Conservation (phyloP, 2,888 invertebrate genomes). For the Erebia palarica region DNA sequence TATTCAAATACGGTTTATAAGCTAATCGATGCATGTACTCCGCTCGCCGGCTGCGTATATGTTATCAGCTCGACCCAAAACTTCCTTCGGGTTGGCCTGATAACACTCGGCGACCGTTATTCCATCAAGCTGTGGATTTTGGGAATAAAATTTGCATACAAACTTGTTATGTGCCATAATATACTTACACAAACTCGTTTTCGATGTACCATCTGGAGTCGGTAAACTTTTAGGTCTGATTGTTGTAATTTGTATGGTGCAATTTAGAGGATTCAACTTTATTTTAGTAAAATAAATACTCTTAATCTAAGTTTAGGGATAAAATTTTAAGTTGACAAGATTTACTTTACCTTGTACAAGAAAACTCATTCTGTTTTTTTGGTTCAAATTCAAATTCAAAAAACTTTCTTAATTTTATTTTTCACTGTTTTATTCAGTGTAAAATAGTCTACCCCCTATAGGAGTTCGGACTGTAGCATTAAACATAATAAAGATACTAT, state of each 20-base stretch:
- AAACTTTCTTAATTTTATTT: no score
- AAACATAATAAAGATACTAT: no score
- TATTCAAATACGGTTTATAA: slow-evolving; percentile 47
- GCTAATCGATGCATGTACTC: slow-evolving; percentile 54
- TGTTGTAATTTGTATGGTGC: slow-evolving; percentile 11
- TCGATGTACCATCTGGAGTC: slow-evolving; percentile 50
- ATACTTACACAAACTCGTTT: slow-evolving; percentile 59
- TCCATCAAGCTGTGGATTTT: slow-evolving; percentile 70
- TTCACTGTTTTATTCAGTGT: no score
- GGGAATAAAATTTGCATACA: slow-evolving; percentile 77
- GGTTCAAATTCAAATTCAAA: no score
- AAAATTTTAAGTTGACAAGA: no score
- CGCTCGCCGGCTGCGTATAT: slow-evolving; percentile 41
- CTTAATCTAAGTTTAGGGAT: no score
- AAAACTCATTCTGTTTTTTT: no score
- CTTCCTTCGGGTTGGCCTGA: slow-evolving; percentile 60
- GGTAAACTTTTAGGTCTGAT: slow-evolving; percentile 4
- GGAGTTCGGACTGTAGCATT: no score
- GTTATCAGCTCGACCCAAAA: slow-evolving; percentile 76
- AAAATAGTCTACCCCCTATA: no score
- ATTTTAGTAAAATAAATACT: background rate
- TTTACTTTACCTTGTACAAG: no score
- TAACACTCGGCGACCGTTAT: slow-evolving; percentile 66
- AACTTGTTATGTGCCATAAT: slow-evolving; percentile 71
- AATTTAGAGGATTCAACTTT: background rate